Evolutionary conservation across 2,113 vertebrate genomes (phyloP), one percentile per base, ranked within the genome.

Genomic region (Lophura nycthemera): DNA sequence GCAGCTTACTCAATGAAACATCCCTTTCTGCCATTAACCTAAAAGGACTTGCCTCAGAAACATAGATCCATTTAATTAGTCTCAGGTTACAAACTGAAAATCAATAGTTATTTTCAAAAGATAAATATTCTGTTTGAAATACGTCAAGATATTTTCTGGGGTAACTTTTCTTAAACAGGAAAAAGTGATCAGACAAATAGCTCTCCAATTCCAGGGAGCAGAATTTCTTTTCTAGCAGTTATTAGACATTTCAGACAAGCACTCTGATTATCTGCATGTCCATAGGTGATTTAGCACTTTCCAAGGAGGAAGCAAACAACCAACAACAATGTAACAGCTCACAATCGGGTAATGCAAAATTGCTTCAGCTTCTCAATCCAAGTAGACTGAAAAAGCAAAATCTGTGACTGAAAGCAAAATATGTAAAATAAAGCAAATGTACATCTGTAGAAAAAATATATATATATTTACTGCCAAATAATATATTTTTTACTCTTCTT

Each of bases 71-170:
- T 92, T 92, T 92, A 96, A 91, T 87, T 95, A 91, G 45, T 87
- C 81, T 88, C 48, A 91, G 75, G 77, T 93, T 85, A 56, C 40
- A 82, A 87, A 85, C 78, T 59, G 91, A 92, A 96, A 96, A 91
- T 94, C 87, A 87, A 92, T 95, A 93, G 59, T 85, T 76, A 91
- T 91, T 92, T 95, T 91, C 54, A 63, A 79, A 95, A 96, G 84
- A 89, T 76, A 89, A 92, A 93, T 89, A 83, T 43, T 40, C 43
- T 50, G 9, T 70, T 81, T 70, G 72, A 88, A 95, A 81, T 77
- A 90, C n/a, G 8, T n/a, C 34, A 88, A 74, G 72, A 32, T 8
- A 56, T 29, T 91, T 81, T 56, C 12, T 29, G 87, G 45, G 32
- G 45, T 59, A 84, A 70, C 72, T 72, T 89, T 88, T 52, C 47